Evolutionary conservation across 2,113 vertebrate genomes (phyloP).

Genomic region (Orcinus orca): DNA sequence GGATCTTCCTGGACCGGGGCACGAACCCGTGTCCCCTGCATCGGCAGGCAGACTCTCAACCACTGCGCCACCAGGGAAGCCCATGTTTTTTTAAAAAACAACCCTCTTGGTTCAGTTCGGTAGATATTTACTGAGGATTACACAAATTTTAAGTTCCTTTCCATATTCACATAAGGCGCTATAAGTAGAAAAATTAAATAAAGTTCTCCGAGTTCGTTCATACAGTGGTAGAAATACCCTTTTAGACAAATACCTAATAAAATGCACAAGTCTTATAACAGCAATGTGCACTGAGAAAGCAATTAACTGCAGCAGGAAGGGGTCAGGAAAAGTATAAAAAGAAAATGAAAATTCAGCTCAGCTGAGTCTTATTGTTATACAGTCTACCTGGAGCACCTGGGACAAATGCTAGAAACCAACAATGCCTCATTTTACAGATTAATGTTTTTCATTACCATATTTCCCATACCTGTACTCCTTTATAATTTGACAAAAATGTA

Average conservation of each 20-base stretch:
- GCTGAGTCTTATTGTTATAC: not conserved
- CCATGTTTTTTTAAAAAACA: not conserved
- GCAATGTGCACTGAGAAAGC: not conserved
- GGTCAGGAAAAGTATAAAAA: not conserved
- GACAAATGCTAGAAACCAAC: not conserved
- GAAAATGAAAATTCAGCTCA: not conserved
- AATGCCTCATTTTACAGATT: not conserved
- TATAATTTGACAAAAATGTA: not conserved
- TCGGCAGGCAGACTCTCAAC: no score
- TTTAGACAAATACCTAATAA: not conserved
- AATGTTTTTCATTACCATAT: not conserved
- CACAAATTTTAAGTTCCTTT: not conserved
- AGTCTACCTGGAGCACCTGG: not conserved
- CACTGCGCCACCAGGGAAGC: no score
- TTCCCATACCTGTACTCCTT: not conserved
- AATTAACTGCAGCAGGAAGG: not conserved
- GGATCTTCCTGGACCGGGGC: no score
- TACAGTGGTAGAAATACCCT: not conserved
- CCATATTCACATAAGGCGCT: not conserved
- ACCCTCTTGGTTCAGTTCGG: not conserved
- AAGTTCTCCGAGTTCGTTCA: not conserved
- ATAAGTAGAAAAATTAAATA: not conserved
- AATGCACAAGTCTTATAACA: not conserved
- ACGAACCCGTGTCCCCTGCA: no score
- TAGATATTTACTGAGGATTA: not conserved